Evolutionary conservation across 2,888 invertebrate genomes (phyloP).

Genomic region (Ariolimax columbianus): DNA sequence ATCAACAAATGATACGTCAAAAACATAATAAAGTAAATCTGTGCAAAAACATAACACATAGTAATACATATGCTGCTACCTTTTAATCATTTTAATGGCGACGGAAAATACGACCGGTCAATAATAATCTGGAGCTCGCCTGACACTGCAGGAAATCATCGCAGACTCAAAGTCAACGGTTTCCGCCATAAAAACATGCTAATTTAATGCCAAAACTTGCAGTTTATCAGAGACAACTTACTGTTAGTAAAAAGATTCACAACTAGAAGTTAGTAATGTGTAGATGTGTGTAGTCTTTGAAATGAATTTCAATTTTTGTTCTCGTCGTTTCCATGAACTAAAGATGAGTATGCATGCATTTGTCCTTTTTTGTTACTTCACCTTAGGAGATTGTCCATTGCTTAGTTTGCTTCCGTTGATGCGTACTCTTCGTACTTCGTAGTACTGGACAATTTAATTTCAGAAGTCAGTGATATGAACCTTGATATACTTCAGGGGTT

Average conservation of each 20-base stretch:
- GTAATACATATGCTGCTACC: too few relatives aligned
- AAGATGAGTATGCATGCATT: background rate
- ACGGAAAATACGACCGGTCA: too few relatives aligned
- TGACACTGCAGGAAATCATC: too few relatives aligned
- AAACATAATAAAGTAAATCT: too few relatives aligned
- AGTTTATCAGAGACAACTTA: background rate
- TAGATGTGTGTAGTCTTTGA: background rate
- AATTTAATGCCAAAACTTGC: background rate
- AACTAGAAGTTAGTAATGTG: background rate
- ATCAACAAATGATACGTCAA: too few relatives aligned
- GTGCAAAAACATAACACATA: too few relatives aligned
- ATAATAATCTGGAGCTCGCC: too few relatives aligned
- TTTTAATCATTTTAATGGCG: too few relatives aligned
- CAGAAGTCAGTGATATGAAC: too few relatives aligned
- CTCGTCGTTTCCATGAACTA: slow-evolving; percentile 21
- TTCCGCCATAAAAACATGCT: background rate
- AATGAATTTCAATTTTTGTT: background rate
- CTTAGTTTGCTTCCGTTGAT: background rate
- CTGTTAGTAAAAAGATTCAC: background rate
- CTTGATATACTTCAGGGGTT: too few relatives aligned
- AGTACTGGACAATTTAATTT: background rate
- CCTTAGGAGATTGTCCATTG: background rate
- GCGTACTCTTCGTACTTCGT: background rate
- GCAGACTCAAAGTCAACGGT: too few relatives aligned
- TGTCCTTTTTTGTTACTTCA: background rate